Evolutionary conservation across 2,888 invertebrate species (phyloP), one percentile per base, ranked within the genome.

Genomic region (Eulithis prunata): DNA sequence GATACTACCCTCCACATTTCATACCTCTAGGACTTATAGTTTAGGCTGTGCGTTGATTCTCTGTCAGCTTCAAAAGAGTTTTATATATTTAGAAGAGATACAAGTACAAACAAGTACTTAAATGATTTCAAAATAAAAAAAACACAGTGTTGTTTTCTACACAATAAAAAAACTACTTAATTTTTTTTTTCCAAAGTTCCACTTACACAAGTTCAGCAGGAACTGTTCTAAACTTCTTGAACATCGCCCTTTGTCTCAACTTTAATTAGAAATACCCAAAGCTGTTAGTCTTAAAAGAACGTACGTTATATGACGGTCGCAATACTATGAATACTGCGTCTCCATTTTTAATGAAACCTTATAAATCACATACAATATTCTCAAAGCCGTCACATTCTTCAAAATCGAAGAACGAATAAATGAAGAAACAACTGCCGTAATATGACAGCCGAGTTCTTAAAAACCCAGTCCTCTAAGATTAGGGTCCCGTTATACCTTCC

Each of bases 221-320:
- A 51, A 56, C 11, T 47, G 28, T 41, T 59, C 41, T 49, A 64
- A 64, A 58, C 62, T 54, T 58, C 58, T 64, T 49, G 54, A 64
- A 58, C 52, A 36, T 47, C 54, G 53, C 52, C 58, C 49, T 49
- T 55, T 58, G 54, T 64, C 32, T 47, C 32, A 55, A 64, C 58
- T 64, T 64, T 59, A 64, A 64, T 64, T 59, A 64, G 58, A 64
- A 64, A 64, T 64, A 58, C 58, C 64, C 52, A 28, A 49, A 53
- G 14, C 28, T 14, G 12, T 43, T 46, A 41, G 12, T 13, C 14
- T 11, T 46, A 36, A 36, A 53, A 60, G 14, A 6, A 38, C 6
- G 32, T 10, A 10, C 51, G 58, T 43, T 28, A 10, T 10, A 11
- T 14, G 8, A 21, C 38, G 49, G 8, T n/a, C 11, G 41, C 14